Evolutionary conservation across 2,113 vertebrate species (phyloP).

Genomic region (Genyomyrus donnyi): DNA sequence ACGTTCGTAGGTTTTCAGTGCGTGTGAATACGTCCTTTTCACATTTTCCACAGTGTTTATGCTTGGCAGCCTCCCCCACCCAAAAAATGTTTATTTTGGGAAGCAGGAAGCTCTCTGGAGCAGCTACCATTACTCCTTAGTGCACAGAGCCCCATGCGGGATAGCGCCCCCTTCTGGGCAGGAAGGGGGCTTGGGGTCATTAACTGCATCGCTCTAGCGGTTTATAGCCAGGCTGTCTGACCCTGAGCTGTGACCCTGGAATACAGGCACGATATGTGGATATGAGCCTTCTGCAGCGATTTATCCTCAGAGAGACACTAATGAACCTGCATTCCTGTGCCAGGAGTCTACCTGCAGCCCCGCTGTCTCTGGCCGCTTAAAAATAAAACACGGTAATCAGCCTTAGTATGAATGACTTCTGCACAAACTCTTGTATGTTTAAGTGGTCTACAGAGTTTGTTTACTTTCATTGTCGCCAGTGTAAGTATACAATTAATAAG

Average conservation of each 20-base stretch:
- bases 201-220: slow-evolving; percentile 1
- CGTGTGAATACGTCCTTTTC: slow-evolving; percentile 13
- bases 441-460: neutral
- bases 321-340: neutral
- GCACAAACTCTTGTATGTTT: neutral
- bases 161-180: neutral
- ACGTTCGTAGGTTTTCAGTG: neutral
- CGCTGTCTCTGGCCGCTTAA: neutral
- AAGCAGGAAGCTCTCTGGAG: neutral
- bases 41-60: slow-evolving; percentile 12
- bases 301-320: neutral
- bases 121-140: neutral
- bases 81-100: slow-evolving; percentile 10
- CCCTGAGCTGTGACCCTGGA: neutral
- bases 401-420: neutral
- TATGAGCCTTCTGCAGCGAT: neutral
- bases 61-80: neutral
- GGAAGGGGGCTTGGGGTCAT: neutral
- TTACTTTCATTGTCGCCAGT: neutral
- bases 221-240: neutral
- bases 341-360: neutral
- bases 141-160: neutral
- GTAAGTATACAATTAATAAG: neutral
- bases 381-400: neutral
- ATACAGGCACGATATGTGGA: neutral